These are phyloP conservation scores for Trachemys scripta DNA, from an alignment of 2,113 vertebrate species.

Conservation along the genomic window DNA sequence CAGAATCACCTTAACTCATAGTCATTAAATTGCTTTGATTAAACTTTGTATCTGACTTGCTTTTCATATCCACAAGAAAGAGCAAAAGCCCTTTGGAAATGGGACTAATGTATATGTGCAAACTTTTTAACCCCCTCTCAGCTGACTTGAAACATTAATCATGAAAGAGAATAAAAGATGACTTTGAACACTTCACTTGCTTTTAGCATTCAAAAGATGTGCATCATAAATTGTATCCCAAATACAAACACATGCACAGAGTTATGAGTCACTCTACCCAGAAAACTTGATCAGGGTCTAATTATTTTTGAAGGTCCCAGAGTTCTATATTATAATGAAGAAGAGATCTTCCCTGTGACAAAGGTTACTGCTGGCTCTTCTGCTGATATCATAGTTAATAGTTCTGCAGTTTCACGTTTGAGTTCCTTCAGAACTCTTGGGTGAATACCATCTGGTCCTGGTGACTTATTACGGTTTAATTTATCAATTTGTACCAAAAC, in stretches of 20 bases:
- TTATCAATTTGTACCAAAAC: too few species aligned
- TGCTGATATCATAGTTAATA: background rate
- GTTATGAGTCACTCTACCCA: background rate
- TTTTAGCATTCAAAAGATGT: background rate
- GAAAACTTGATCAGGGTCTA: background rate
- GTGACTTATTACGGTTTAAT: too few species aligned
- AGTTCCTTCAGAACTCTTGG: too few species aligned
- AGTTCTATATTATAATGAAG: background rate
- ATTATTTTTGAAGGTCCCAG: background rate
- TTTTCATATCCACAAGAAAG: background rate
- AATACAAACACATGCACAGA: background rate
- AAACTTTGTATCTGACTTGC: background rate
- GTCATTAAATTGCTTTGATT: background rate
- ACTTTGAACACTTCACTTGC: background rate
- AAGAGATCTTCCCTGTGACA: background rate
- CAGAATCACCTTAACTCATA: background rate
- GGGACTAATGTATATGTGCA: background rate
- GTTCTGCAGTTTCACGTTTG: too few species aligned
- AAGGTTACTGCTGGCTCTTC: background rate
- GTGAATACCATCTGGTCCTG: too few species aligned
- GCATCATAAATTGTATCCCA: background rate
- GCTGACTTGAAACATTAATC: background rate
- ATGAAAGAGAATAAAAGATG: background rate
- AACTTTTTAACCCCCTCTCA: background rate
- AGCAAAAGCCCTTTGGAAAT: background rate